phyloP scores from a whole-genome alignment of 2,888 invertebrate genomes.

The Synergus itoensis region DNA sequence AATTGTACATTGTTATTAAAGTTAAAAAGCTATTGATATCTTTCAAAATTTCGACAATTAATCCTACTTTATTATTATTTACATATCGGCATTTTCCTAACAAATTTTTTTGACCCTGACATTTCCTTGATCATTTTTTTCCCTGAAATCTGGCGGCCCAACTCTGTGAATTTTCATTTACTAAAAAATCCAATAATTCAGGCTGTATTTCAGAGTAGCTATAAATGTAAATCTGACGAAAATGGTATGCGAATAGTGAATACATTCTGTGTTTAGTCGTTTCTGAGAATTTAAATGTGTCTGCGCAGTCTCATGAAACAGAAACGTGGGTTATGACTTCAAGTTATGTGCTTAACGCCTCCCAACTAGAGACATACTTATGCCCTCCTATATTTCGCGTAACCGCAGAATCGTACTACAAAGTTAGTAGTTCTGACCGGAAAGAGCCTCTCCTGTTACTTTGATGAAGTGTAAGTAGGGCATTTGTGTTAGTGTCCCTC shows the following conservation, averaged over 20 bases:
- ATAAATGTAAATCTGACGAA: constrained; percentile 8
- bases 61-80: no score
- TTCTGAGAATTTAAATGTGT: constrained; percentile 32
- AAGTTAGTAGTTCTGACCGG: constrained; percentile 31
- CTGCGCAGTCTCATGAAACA: constrained; percentile 16
- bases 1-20: no score
- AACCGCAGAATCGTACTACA: constrained; percentile 31
- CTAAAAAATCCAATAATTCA: neutral
- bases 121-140: no score
- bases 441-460: constrained; percentile 21
- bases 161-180: no score
- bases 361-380: constrained; percentile 21
- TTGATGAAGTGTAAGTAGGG: constrained; percentile 20
- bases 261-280: constrained; percentile 15
- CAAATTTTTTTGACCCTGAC: no score
- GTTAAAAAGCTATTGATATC: no score
- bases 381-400: constrained; percentile 26
- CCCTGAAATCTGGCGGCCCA: neutral
- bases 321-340: constrained; percentile 40
- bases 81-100: no score
- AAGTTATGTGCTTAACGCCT: constrained; percentile 36
- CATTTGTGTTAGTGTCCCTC: neutral
- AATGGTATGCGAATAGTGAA: constrained; percentile 27
- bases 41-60: no score
- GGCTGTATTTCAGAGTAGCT: neutral